These are phyloP conservation scores for Paramormyrops kingsleyae DNA, from an alignment of 2,113 vertebrate species.

Conservation along the genomic window DNA sequence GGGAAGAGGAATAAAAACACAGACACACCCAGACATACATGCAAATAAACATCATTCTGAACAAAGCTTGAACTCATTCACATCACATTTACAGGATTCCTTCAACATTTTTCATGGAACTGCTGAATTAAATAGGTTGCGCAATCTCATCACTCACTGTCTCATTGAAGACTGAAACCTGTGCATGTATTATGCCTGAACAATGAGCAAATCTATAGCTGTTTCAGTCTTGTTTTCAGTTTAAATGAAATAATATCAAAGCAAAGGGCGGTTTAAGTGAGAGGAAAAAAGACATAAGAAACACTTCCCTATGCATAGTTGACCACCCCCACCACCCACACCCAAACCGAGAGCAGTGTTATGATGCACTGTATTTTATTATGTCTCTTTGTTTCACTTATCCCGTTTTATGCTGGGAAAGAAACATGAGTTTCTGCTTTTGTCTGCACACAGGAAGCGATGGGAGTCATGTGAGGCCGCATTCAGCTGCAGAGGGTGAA, in stretches of 20 bases:
- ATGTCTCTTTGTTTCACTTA: neutral
- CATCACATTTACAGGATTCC: neutral
- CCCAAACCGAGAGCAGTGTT: neutral
- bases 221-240: neutral
- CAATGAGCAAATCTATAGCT: neutral
- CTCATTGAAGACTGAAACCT: neutral
- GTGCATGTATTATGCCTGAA: neutral
- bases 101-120: neutral
- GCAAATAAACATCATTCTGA: neutral
- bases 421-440: neutral
- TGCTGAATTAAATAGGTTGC: conserved; percentile 9
- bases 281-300: neutral
- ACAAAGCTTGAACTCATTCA: neutral
- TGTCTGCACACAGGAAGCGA: neutral
- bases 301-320: neutral
- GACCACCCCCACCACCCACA: neutral
- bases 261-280: neutral
- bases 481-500: neutral
- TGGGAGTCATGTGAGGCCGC: neutral
- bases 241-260: neutral
- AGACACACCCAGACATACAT: neutral
- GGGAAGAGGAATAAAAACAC: neutral
- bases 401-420: neutral
- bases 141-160: conserved; percentile 5
- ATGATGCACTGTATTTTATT: neutral